phyloP scores from a whole-genome alignment of 2,113 vertebrate genomes.

The Jaculus jaculus region DNA sequence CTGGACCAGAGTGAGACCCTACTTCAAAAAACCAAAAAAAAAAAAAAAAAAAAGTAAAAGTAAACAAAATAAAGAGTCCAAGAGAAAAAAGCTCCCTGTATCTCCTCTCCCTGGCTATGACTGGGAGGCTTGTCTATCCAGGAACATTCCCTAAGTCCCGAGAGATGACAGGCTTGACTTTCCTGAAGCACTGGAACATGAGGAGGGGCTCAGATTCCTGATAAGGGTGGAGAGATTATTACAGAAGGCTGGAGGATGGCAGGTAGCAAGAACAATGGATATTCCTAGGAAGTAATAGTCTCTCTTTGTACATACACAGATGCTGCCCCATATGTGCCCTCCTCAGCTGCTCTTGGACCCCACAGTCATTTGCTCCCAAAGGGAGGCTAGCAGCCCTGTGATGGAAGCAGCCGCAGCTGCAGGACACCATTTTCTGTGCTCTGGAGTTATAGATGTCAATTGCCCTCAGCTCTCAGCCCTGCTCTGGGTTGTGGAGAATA shows the following conservation, averaged over 20 bases:
- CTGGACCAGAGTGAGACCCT: neutral
- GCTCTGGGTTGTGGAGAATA: neutral
- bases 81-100: neutral
- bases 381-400: neutral
- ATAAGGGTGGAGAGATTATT: neutral
- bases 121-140: neutral
- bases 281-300: neutral
- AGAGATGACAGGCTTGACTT: neutral
- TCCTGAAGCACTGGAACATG: neutral
- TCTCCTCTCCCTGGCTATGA: neutral
- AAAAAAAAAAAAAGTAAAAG: neutral
- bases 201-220: neutral
- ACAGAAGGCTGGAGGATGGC: neutral
- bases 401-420: neutral
- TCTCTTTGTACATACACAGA: neutral
- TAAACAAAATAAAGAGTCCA: neutral
- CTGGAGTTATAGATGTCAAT: conserved; percentile 30
- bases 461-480: neutral
- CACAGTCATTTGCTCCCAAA: neutral
- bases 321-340: too few species aligned
- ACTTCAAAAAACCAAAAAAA: too few species aligned
- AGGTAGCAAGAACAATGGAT: neutral
- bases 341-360: neutral
- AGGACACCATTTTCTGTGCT: neutral
- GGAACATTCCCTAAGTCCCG: neutral